A percentile compares a stretch with the other conserved stretches of the same genome.
These are phyloP conservation scores for Physocephala rufipes DNA, from an alignment of 2,888 invertebrate genomes.

Conservation along the genomic window DNA sequence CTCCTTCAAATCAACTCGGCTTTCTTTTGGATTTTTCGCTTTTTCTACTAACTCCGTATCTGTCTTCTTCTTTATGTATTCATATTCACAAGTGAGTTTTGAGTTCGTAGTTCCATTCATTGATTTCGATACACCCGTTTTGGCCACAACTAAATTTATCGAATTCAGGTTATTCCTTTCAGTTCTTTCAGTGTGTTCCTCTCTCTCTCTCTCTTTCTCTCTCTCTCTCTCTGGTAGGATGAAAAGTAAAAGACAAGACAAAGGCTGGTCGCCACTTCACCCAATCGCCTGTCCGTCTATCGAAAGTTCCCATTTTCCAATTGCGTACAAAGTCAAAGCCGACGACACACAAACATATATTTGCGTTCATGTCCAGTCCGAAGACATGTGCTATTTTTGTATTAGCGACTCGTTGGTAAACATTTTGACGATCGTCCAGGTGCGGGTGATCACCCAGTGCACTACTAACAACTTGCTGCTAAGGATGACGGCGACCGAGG, in stretches of 20 bases:
- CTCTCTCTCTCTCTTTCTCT: too few species aligned
- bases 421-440: conserved; percentile 58
- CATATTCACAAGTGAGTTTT: too few species aligned
- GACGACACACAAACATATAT: conserved; percentile 16
- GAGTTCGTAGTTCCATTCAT: too few species aligned
- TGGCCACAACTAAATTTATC: conserved; percentile 6
- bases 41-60: too few species aligned
- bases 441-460: conserved; percentile 55
- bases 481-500: conserved; percentile 45
- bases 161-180: conserved; percentile 4
- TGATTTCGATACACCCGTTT: not conserved
- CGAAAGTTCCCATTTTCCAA: too few species aligned
- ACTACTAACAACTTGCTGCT: conserved; percentile 31
- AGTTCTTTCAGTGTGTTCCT: too few species aligned
- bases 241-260: conserved; percentile 2
- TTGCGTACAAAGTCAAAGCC: conserved; percentile 32
- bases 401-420: conserved; percentile 33
- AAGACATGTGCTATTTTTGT: conserved; percentile 26
- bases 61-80: too few species aligned
- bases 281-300: conserved; percentile 6
- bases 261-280: conserved; percentile 26
- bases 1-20: too few species aligned
- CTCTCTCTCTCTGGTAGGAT: not conserved
- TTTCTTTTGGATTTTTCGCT: too few species aligned
- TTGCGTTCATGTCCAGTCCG: conserved; percentile 8